Base-by-base conservation (phyloP, 2,888 invertebrate genomes). In the Atrina japonica region DNA sequence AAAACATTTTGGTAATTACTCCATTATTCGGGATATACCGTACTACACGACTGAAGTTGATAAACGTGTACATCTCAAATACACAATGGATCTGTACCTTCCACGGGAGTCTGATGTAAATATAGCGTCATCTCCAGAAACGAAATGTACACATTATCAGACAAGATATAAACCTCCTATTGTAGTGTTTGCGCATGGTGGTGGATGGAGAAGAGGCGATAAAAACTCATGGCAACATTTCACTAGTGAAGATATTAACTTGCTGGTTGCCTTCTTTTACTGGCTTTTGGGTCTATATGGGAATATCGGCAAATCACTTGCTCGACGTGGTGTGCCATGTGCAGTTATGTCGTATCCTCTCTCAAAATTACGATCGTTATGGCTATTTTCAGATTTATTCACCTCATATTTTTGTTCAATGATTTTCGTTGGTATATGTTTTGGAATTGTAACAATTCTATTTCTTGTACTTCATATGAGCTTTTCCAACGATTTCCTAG, bases 141-240 rank as follows among this genome's bases (percentile, higher is more conserved):
- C 5, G 6, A 5, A 35, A 11, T n/a, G n/a, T n/a, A n/a, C n/a
- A n/a, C n/a, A n/a, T n/a, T n/a, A n/a, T n/a, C n/a, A n/a, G n/a
- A n/a, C n/a, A n/a, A n/a, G n/a, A n/a, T 7, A 53, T 6, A 21
- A 9, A 0, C 27, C 43, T 1, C 85, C 85, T 3, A 56, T 84
- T 6, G 83, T 81, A 11, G 53, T 85, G 41, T 85, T 85, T 60
- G 73, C 82, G 18, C 85, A 85, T 50, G 85, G 85, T 0, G 85
- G 85, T 2, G 85, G 85, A 1, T 85, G 85, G 85, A 55, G 83
- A 64, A 58, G 85, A 7, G 85, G 85, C 1, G 83, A 76, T 16
- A 73, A 77, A 25, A 49, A 70, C 7, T 80, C 77, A 1, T 83
- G 83, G 84, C 75, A 66, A 27, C 81, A 85, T 69, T 85, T 75